Percentiles rank a stretch among this genome's conserved stretches.
These are phyloP conservation scores for Stictonetta naevosa DNA, from an alignment of 2,113 vertebrate species.

Conservation along the genomic window DNA sequence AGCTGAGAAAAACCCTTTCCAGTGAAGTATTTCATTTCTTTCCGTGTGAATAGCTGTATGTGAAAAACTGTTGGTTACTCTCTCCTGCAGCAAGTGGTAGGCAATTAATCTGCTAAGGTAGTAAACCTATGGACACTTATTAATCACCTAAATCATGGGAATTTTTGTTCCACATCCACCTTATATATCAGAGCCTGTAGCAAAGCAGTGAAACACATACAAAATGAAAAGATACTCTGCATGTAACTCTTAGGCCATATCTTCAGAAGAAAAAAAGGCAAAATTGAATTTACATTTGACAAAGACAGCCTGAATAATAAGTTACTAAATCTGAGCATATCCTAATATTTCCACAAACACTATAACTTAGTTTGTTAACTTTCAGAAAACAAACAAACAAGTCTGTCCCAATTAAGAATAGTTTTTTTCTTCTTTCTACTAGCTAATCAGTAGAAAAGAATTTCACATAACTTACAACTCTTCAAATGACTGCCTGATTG, in stretches of 20 bases:
- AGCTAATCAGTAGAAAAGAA: not conserved
- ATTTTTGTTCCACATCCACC: not conserved
- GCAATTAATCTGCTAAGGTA: not conserved
- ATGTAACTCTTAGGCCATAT: not conserved
- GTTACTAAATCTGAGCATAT: not conserved
- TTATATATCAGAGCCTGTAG: not conserved
- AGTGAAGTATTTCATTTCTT: not conserved
- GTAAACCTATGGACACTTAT: not conserved
- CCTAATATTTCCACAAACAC: not conserved
- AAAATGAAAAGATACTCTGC: not conserved
- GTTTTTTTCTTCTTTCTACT: not conserved
- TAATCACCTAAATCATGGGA: not conserved
- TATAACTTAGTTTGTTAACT: not conserved
- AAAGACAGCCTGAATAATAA: not conserved
- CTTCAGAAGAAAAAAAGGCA: not conserved
- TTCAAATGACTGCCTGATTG: not conserved
- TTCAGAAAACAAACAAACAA: not conserved
- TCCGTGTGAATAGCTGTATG: not conserved
- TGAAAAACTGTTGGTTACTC: not conserved
- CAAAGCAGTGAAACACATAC: not conserved
- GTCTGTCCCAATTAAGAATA: not conserved
- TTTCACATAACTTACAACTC: not conserved
- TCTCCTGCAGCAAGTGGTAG: not conserved
- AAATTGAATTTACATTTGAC: not conserved
- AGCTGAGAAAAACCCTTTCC: not conserved